Percentiles rank a stretch among this genome's conserved stretches.
These are phyloP conservation scores for Neoitamus cyanurus DNA, from an alignment of 2,888 invertebrate genomes.

Conservation along the genomic window DNA sequence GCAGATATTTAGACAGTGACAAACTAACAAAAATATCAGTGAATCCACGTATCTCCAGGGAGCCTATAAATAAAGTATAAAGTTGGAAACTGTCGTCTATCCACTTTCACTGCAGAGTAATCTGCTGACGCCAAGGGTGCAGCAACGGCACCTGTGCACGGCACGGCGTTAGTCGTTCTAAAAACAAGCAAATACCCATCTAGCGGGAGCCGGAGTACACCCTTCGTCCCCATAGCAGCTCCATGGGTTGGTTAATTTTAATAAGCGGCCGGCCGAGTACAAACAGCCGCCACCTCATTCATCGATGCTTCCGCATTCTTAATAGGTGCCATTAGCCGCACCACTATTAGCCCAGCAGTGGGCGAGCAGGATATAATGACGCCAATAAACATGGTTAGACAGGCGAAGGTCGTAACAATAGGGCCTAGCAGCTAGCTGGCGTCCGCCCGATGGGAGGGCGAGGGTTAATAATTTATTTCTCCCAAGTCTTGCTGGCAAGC, in stretches of 20 bases:
- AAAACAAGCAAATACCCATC: not conserved
- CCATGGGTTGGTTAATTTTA: not conserved
- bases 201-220: not conserved
- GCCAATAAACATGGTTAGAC: slow-evolving; percentile 15
- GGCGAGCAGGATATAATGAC: not conserved
- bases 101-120: not conserved
- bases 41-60: not conserved
- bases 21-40: no score
- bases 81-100: not conserved
- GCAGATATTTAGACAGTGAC: no score
- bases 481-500: not conserved
- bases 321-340: slow-evolving; percentile 28
- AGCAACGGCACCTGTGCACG: not conserved
- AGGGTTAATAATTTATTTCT: slow-evolving; percentile 37
- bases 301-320: slow-evolving; percentile 38
- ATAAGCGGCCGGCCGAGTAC: not conserved
- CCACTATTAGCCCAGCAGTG: not conserved
- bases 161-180: not conserved
- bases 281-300: slow-evolving; percentile 23
- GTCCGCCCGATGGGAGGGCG: not conserved
- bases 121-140: not conserved
- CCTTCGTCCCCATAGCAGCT: not conserved
- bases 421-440: not conserved
- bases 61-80: not conserved
- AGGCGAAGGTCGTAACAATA: not conserved